Base-by-base conservation (phyloP, 2,113 vertebrate genomes). In the Pangasianodon hypophthalmus region DNA sequence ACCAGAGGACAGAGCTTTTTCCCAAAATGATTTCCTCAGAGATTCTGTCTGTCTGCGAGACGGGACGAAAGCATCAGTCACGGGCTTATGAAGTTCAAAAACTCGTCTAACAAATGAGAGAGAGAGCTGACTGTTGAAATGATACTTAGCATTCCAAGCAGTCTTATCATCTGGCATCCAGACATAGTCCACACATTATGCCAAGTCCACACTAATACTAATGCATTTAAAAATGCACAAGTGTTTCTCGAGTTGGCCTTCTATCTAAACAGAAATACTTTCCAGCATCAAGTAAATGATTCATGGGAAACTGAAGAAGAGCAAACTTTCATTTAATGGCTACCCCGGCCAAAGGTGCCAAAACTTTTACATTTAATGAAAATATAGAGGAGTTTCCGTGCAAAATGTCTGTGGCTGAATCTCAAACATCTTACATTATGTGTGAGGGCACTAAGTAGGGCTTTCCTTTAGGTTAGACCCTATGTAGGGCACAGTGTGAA, bases 21-120 rank as follows among this genome's bases (percentile, higher is more conserved):
- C 26, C 29, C 5, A 52, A 21, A 71, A 32, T 60, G 26, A 85
- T 56, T 21, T 71, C 88, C 88, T n/a, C 41, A 13, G 41, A 85
- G 56, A 60, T 50, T 48, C 9, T 14, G 67, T n/a, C 46, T 86
- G 37, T 86, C 62, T 69, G 46, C 14, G n/a, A n/a, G 29, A 69
- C 29, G 13, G 64, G 46, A 54, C 56, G 13, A 84, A 46, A 7
- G 29, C 48, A 29, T n/a, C 10, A 26, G 64, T 52, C n/a, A 58
- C 56, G 6, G 77, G 10, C 32, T 90, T 79, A 86, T 50, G 75
- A 37, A 86, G 77, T 69, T 54, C 58, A 46, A 60, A 86, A 50
- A 8, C 24, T 62, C 58, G 18, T 44, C 50, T 62, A n/a, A 14
- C 6, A 11, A 71, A 41, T 6, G 13, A 16, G 26, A 52, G 26